Base-by-base conservation (phyloP, 1,140 invertebrate genomes). In the Drosophila bifasciata region DNA sequence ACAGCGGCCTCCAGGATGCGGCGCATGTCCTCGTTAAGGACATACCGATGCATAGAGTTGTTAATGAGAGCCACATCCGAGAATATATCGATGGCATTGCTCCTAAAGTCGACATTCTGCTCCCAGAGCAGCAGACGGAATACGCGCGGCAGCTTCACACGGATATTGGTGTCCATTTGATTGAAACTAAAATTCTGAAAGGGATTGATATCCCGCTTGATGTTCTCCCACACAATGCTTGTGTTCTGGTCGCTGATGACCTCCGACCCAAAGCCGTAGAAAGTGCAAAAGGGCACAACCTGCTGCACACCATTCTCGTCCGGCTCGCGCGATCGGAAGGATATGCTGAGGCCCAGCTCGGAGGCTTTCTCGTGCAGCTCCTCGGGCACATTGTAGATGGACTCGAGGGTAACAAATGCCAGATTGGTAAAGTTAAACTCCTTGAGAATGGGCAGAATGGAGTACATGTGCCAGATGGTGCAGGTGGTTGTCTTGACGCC, bases 401-500 rank as follows among this genome's bases (percentile, higher is more conserved):
- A 90, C 16, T 89, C 89, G 4, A 90, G 53, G 0, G 75, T 78
- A 1, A 90, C 32, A 21, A 90, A 90, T 4, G 59, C 52, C 36
- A 90, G 23, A 44, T 90, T 90, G 9, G 67, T 75, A 3, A 90
- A 86, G 7, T 67, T 45, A 0, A 66, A 53, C 2, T 86, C 59
- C 59, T 89, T 90, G 6, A 90, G 64, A 9, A 80, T 52, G 6
- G 89, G 89, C 51, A 90, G 41, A 15, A 90, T 76, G 5, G 89
- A 79, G 64, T 90, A 90, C 71, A 90, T 89, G 46, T 90, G 84
- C 89, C 89, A 90, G 0, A 60, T 13, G 8, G 61, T 76, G 53
- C 48, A 63, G 1, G 86, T 69, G 0, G 84, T 86, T 17, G 66
- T 52, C 17, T 66, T 70, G 6, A 55, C 61, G 9, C 17, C 48